Evolutionary conservation across 2,797 vertebrate genomes (phyloP).

Genomic region (Distichodus sexfasciatus): DNA sequence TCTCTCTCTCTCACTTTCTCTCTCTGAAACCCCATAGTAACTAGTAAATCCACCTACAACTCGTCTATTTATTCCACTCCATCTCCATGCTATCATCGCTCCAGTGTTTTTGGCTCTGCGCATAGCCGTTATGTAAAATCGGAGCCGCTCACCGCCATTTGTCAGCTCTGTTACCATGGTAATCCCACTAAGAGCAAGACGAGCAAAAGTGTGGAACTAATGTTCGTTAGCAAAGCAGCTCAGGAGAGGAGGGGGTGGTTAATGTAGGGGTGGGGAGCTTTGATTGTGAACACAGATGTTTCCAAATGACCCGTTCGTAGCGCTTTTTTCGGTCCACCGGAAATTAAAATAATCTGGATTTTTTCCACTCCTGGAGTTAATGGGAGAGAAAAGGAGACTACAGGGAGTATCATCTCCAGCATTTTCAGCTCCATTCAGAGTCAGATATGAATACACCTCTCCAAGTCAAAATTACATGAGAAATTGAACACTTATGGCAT

Average conservation of each 20-base stretch:
- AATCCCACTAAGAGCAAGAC: constrained; percentile 72
- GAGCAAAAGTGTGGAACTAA: constrained; percentile 47
- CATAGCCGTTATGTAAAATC: constrained; percentile 62
- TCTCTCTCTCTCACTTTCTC: not conserved
- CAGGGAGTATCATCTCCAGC: not conserved
- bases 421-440: constrained; percentile 17
- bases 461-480: too few species aligned
- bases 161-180: constrained; percentile 77
- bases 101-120: constrained; percentile 17
- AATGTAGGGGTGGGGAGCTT: constrained; percentile 49
- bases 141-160: constrained; percentile 59
- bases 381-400: not conserved
- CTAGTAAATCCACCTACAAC: constrained; percentile 7
- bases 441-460: constrained; percentile 30
- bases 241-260: constrained; percentile 38
- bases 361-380: not conserved
- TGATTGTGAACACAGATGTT: constrained; percentile 72
- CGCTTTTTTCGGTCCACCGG: constrained; percentile 18
- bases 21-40: not conserved
- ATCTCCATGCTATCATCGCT: constrained; percentile 7
- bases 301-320: constrained; percentile 65
- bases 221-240: constrained; percentile 35
- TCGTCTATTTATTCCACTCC: not conserved
- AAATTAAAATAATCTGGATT: constrained; percentile 21
- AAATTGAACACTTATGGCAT: too few species aligned